Percentiles rank a stretch among this genome's conserved stretches.
Conservation (phyloP, 2,113 vertebrate species). For the Chlorodrepanis virens region DNA sequence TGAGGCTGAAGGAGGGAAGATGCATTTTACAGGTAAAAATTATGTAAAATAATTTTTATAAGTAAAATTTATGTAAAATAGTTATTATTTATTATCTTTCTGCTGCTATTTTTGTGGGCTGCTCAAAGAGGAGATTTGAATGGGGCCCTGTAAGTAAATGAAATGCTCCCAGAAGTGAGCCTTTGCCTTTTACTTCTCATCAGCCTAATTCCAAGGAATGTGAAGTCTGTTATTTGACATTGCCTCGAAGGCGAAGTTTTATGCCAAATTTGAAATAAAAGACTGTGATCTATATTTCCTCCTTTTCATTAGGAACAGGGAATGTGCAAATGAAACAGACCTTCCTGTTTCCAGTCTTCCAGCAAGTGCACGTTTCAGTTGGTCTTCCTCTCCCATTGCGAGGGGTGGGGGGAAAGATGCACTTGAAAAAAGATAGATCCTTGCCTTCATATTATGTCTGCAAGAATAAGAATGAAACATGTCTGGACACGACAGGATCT, state of each 20-base stretch:
- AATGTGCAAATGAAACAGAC: slow-evolving; percentile 23
- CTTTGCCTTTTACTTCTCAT: not conserved
- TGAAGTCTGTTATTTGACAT: slow-evolving; percentile 15
- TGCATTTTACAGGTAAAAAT: not conserved
- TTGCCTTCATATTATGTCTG: not conserved
- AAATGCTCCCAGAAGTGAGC: not conserved
- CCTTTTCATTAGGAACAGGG: slow-evolving; percentile 10
- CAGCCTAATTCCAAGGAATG: not conserved
- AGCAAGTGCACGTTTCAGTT: not conserved
- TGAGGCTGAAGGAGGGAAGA: not conserved
- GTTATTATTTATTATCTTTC: not conserved
- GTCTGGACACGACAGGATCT: not conserved
- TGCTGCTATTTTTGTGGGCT: not conserved
- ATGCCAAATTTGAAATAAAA: slow-evolving; percentile 1
- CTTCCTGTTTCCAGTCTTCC: not conserved
- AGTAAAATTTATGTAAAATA: not conserved
- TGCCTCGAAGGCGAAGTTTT: slow-evolving; percentile 8
- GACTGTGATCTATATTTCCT: not conserved
- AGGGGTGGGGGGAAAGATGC: not conserved
- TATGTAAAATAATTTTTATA: not conserved
- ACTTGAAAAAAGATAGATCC: not conserved
- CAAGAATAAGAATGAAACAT: not conserved
- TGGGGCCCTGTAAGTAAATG: not conserved
- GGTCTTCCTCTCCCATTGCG: not conserved
- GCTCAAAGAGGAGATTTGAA: not conserved